Base-by-base conservation (phyloP, 2,888 invertebrate genomes). In the Euspilapteryx auroguttella region DNA sequence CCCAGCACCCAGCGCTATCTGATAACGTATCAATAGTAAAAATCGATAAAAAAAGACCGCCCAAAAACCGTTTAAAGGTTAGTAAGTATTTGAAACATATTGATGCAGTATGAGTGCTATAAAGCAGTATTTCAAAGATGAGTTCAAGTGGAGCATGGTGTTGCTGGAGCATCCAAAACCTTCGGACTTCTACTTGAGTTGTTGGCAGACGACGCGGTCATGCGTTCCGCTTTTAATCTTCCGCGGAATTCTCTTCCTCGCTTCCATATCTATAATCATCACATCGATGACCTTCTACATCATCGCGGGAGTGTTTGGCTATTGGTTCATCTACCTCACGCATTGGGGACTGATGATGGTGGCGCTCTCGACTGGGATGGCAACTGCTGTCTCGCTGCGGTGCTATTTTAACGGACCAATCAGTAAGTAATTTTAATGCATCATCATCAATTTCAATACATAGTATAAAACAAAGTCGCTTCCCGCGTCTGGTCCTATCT, bases 241-340 rank as follows among this genome's bases (percentile, higher is more conserved):
- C 44, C 56, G 73, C 29, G 34, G 47, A 23, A 30, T 63, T n/a
- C 52, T 73, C 30, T 63, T 68, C 35, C 44, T 69, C 8, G 35
- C 49, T 2, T 50, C 65, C 10, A 13, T 71, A 14, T 56, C 48
- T 2, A 62, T 68, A 35, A 47, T 63, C 32, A 33, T 69, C 21
- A 38, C 55, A 24, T 75, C 73, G 17, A 36, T 51, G 10, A 49
- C 49, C 31, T 46, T 50, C 29, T 69, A 71, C 38, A 49, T 53
- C 10, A 11, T 45, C 24, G 42, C 42, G 28, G 50, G 53, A 4
- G 40, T 43, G 31, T 35, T 49, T 11, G 40, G 40, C 2, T 66
- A 40, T 35, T 79, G 79, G 78, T 66, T 66, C 34, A 77, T 79
- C 40, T 80, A 78, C 41, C 52, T 79, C 22, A 80, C 80, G 9